Conservation (phyloP, 1,140 invertebrate species). For the Drosophila bocqueti region DNA sequence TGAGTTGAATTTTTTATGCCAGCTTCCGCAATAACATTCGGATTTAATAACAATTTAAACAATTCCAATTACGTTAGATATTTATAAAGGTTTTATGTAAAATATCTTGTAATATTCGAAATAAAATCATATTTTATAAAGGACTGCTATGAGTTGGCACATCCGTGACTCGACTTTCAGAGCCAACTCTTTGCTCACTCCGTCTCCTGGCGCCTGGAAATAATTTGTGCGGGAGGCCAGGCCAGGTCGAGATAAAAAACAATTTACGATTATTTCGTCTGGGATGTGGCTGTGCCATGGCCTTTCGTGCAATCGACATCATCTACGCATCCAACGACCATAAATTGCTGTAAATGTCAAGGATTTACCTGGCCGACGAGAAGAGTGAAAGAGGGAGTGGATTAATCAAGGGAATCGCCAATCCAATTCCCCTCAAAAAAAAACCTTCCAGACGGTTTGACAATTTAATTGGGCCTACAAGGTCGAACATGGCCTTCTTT, state of each 20-base stretch:
- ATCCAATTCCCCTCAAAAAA: slow-evolving; percentile 28
- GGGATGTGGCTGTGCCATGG: slow-evolving; percentile 27
- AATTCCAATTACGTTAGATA: too few species aligned
- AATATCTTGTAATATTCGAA: too few species aligned
- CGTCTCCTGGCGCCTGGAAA: slow-evolving; percentile 27
- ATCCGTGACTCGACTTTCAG: not conserved
- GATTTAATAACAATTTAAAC: too few species aligned
- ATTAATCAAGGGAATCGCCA: slow-evolving; percentile 58
- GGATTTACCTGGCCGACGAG: slow-evolving; percentile 48
- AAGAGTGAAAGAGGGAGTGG: slow-evolving; percentile 51
- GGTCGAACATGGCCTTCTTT: slow-evolving; percentile 39
- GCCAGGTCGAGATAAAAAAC: slow-evolving; percentile 34
- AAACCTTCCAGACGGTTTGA: slow-evolving; percentile 45
- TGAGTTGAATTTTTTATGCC: not conserved
- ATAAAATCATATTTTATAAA: too few species aligned
- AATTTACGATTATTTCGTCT: slow-evolving; percentile 78
- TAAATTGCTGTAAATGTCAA: slow-evolving; percentile 75
- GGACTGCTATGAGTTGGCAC: not conserved
- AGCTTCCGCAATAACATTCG: not conserved
- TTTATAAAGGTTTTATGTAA: too few species aligned
- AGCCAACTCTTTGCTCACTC: not conserved
- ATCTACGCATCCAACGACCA: slow-evolving; percentile 52
- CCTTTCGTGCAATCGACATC: slow-evolving; percentile 54
- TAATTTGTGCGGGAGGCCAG: slow-evolving; percentile 39
- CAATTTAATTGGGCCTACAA: slow-evolving; percentile 69